These are phyloP conservation scores for Gadopsis bispinosus DNA, from an alignment of 2,797 vertebrate genomes.

Conservation along the genomic window DNA sequence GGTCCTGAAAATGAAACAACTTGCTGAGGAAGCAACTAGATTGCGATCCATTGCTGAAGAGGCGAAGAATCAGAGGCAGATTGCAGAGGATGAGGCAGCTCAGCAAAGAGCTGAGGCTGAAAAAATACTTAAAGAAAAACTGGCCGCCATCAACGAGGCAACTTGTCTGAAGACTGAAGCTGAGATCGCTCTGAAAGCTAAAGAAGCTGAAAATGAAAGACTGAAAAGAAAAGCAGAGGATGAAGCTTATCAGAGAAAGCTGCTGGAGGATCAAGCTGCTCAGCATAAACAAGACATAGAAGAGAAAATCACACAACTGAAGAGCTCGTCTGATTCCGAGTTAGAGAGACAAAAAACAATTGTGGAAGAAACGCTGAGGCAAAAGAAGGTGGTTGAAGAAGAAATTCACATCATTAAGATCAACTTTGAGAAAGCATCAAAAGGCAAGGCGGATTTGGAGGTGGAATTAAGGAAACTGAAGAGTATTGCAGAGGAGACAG, in stretches of 20 bases:
- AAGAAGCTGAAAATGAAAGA: conserved; percentile 95
- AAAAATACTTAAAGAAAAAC: conserved; percentile 94
- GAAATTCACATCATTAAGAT: conserved; percentile 93
- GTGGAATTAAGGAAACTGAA: conserved; percentile 91
- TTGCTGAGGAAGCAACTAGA: conserved; percentile 92
- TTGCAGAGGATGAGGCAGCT: conserved; percentile 91
- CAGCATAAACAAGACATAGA: conserved; percentile 95
- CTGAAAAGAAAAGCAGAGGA: conserved; percentile 94
- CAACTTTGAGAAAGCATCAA: conserved; percentile 91
- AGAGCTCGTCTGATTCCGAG: conserved; percentile 89
- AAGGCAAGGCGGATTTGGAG: conserved; percentile 91
- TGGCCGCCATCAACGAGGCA: conserved; percentile 92
- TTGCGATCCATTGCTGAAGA: conserved; percentile 92
- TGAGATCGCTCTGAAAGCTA: conserved; percentile 93
- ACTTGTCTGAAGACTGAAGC: conserved; percentile 92
- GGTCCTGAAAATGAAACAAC: conserved; percentile 90
- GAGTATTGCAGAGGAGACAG: conserved; percentile 87
- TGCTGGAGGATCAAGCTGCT: conserved; percentile 93
- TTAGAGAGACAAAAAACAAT: conserved; percentile 90
- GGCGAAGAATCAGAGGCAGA: conserved; percentile 92
- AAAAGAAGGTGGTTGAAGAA: conserved; percentile 93
- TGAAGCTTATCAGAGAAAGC: conserved; percentile 93
- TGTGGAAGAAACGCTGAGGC: conserved; percentile 92
- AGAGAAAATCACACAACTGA: conserved; percentile 91
- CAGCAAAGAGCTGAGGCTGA: conserved; percentile 92